A percentile compares a stretch with the other conserved stretches of the same genome.
These are phyloP conservation scores for Caenorhabditis becei DNA, from an alignment of 2,888 invertebrate species.

Conservation along the genomic window DNA sequence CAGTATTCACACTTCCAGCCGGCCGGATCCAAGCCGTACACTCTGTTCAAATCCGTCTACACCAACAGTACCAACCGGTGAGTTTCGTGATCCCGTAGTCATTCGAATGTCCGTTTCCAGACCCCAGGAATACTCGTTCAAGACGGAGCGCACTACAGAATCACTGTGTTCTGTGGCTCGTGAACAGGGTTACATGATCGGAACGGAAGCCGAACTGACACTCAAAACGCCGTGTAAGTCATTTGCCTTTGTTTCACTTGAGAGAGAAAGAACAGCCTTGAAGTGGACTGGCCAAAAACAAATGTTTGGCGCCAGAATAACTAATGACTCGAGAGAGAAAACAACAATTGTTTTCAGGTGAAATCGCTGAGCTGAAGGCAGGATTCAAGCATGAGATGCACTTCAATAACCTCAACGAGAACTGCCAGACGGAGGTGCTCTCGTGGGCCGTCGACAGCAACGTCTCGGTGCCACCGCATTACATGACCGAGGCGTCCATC, in stretches of 20 bases:
- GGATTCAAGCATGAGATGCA: constrained; percentile 82
- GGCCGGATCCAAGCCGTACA: constrained; percentile 80
- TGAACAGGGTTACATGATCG: constrained; percentile 82
- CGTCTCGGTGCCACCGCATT: constrained; percentile 82
- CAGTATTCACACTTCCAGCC: constrained; percentile 78
- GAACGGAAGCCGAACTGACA: constrained; percentile 83
- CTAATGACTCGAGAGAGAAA: neutral
- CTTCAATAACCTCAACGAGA: constrained; percentile 82
- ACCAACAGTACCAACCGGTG: constrained; percentile 80
- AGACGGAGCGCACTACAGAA: constrained; percentile 81
- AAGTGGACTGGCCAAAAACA: constrained; percentile 28
- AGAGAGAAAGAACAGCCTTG: constrained; percentile 44
- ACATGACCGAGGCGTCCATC: constrained; percentile 83
- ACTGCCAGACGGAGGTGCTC: constrained; percentile 82
- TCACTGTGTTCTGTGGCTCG: constrained; percentile 77
- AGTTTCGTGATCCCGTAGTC: neutral
- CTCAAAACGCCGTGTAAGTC: constrained; percentile 83
- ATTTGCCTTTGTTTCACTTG: constrained; percentile 32
- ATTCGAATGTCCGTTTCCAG: constrained; percentile 41
- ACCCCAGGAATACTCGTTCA: constrained; percentile 81
- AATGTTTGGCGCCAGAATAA: constrained; percentile 48
- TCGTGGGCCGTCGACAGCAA: constrained; percentile 84
- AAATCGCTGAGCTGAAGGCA: constrained; percentile 82
- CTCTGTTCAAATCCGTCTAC: constrained; percentile 81
- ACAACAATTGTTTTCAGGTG: constrained; percentile 80